These are phyloP conservation scores for Pseudorasbora parva DNA, from an alignment of 2,113 vertebrate genomes.

Conservation along the genomic window DNA sequence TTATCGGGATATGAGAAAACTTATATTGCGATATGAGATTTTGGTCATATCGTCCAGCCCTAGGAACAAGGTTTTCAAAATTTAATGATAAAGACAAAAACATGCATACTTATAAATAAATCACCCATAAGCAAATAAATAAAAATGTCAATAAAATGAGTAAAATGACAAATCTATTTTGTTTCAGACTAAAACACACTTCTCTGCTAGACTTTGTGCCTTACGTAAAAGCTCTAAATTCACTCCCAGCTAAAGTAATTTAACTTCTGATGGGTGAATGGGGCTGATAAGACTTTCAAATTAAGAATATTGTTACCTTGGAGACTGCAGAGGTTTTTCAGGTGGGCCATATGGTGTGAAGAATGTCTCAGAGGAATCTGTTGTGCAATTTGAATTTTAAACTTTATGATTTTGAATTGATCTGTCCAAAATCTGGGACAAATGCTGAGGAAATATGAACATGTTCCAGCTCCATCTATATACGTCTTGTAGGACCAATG, in stretches of 20 bases:
- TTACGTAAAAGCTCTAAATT: not conserved
- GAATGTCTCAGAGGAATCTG: not conserved
- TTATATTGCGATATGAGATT: no score
- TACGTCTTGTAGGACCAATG: not conserved
- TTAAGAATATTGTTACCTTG: not conserved
- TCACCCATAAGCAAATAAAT: not conserved
- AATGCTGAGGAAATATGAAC: not conserved
- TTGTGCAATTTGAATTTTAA: not conserved
- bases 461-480: not conserved
- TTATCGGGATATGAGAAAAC: no score
- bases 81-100: constrained; percentile 8
- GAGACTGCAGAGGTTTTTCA: not conserved
- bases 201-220: not conserved
- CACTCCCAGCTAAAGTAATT: constrained; percentile 7
- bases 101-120: not conserved
- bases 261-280: not conserved
- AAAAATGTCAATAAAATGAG: not conserved
- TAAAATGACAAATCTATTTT: not conserved
- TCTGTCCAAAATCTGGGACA: constrained; percentile 4
- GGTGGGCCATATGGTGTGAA: not conserved
- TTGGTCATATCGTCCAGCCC: no score
- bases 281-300: constrained; percentile 12
- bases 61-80: not conserved
- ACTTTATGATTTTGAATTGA: not conserved
- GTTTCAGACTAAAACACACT: not conserved